A percentile compares a stretch with the other conserved stretches of the same genome.
These are phyloP conservation scores for Lasiurus cinereus DNA, from an alignment of 2,113 vertebrate genomes.

Conservation along the genomic window DNA sequence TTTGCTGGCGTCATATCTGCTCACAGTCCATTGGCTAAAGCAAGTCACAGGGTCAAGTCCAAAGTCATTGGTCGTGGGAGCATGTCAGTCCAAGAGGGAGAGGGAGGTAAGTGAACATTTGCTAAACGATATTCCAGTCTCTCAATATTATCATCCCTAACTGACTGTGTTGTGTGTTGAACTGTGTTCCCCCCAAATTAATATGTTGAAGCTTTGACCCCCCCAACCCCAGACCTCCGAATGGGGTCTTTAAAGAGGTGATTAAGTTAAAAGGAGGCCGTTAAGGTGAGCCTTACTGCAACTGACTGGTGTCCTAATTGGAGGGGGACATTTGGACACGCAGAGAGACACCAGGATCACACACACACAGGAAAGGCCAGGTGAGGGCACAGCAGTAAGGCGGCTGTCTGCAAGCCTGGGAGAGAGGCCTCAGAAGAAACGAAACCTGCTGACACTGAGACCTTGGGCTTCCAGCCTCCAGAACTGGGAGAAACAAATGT, in stretches of 20 bases:
- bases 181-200: neutral
- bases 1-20: neutral
- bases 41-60: neutral
- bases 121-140: neutral
- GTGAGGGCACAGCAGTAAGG: neutral
- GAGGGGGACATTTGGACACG: neutral
- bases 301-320: neutral
- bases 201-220: neutral
- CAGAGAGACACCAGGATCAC: neutral
- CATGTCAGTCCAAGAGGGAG: neutral
- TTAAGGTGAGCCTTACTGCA: neutral
- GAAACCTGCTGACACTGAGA: neutral
- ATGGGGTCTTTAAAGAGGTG: neutral
- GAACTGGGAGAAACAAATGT: neutral
- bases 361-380: neutral
- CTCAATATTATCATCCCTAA: neutral
- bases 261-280: neutral
- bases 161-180: neutral
- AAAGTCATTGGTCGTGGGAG: slow-evolving; percentile 18
- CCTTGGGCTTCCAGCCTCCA: neutral
- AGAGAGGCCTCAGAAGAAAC: slow-evolving; percentile 6
- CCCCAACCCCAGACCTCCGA: neutral
- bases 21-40: neutral
- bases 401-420: neutral
- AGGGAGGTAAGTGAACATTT: neutral